Conservation (phyloP, 2,113 vertebrate species). For the Chitala chitala region DNA sequence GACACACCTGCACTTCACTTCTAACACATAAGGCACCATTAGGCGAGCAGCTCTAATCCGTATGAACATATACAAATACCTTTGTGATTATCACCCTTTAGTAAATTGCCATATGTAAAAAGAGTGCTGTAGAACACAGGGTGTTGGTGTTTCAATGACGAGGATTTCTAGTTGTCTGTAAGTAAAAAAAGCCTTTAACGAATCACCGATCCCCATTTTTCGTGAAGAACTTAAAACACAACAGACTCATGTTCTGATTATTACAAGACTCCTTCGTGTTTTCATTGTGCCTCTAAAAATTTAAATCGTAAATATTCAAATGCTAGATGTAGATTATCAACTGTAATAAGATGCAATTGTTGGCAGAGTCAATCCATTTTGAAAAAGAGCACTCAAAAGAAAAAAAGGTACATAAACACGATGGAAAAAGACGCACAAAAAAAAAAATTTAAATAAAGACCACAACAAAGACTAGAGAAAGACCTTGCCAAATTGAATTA, state of each 20-base stretch:
- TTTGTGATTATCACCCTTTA: no score
- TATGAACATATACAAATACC: no score
- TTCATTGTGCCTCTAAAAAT: neutral
- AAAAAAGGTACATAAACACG: constrained; percentile 24
- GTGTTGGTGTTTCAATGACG: no score
- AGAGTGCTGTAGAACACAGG: no score
- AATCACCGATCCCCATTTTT: no score
- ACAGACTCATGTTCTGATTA: neutral
- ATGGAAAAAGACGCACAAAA: neutral
- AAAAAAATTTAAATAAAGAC: constrained; percentile 16
- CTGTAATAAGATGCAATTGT: constrained; percentile 35
- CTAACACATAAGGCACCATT: no score
- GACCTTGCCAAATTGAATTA: constrained; percentile 20
- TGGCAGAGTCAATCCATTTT: constrained; percentile 29
- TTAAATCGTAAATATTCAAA: neutral
- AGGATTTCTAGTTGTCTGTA: no score
- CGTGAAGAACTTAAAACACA: neutral
- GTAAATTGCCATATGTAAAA: no score
- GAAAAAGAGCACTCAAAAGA: constrained; percentile 24
- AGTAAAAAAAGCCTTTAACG: no score
- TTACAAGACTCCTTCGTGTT: neutral
- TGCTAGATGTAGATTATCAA: neutral
- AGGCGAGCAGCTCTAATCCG: no score
- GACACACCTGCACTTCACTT: no score
- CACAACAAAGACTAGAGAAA: neutral